Evolutionary conservation across 2,797 vertebrate species (phyloP).

Genomic region (Neomorphus geoffroyi): DNA sequence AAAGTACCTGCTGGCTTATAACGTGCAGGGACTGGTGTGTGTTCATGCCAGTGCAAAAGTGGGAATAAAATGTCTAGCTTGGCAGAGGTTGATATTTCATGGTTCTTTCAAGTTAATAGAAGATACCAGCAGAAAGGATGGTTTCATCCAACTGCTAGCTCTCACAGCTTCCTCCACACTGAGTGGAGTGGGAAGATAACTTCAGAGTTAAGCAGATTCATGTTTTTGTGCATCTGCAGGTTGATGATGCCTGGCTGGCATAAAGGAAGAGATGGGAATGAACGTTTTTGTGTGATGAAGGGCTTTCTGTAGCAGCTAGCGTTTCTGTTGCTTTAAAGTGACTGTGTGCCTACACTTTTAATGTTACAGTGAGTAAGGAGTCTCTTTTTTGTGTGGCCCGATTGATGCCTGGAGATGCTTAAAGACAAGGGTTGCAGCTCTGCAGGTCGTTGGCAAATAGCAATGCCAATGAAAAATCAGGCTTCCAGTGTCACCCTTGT

Average conservation of each 20-base stretch:
- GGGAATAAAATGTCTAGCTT: not conserved
- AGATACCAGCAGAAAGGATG: not conserved
- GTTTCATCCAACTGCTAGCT: not conserved
- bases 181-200: fast-evolving
- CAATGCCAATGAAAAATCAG: not conserved
- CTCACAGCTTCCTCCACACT: not conserved
- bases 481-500: not conserved
- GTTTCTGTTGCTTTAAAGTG: not conserved
- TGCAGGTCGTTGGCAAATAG: not conserved
- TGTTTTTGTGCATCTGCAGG: not conserved
- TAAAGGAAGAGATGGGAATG: not conserved
- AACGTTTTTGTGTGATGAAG: not conserved
- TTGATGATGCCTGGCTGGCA: not conserved
- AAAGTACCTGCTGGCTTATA: not conserved
- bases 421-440: not conserved
- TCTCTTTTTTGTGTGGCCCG: not conserved
- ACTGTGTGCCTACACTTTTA: not conserved
- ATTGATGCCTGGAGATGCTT: not conserved
- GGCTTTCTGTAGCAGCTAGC: not conserved
- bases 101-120: not conserved
- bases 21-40: not conserved
- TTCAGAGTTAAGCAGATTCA: not conserved
- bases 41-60: not conserved
- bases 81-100: not conserved
- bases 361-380: not conserved